Evolutionary conservation across 2,113 vertebrate genomes (phyloP).

Genomic region (Podilymbus podiceps): DNA sequence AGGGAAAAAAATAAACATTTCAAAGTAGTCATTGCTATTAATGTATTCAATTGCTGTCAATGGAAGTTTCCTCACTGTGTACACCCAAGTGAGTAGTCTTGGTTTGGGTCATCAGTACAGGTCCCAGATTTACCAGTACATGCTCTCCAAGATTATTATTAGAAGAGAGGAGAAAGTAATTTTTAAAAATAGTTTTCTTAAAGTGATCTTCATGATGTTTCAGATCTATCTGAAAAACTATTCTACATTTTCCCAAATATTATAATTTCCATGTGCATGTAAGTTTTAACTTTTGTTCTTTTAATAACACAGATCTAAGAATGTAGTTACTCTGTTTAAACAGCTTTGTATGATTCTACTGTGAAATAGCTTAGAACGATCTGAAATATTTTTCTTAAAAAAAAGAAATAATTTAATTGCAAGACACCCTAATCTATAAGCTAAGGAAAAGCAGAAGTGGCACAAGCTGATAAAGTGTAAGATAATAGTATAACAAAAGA

Average conservation of each 20-base stretch:
- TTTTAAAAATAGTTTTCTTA: neutral
- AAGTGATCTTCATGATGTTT: neutral
- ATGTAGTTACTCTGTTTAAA: neutral
- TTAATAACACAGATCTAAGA: neutral
- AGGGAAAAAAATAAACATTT: neutral
- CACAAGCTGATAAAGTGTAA: neutral
- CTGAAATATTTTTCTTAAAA: neutral
- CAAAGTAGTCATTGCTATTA: neutral
- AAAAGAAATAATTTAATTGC: neutral
- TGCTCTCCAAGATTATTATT: neutral
- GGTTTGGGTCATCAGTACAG: neutral
- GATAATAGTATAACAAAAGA: neutral
- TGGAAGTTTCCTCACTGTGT: neutral
- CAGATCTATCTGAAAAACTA: neutral
- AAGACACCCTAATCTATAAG: neutral
- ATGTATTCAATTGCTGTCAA: neutral
- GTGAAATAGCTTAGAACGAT: neutral
- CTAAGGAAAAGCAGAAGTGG: neutral
- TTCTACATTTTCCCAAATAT: neutral
- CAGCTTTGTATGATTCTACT: neutral
- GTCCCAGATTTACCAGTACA: neutral
- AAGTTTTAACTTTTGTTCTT: neutral
- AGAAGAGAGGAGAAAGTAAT: neutral
- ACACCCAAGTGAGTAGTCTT: neutral
- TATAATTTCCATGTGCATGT: neutral